A percentile compares a stretch with the other conserved stretches of the same genome.
phyloP scores from a whole-genome alignment of 2,797 vertebrate species.

The Arctocebus calabarensis region DNA sequence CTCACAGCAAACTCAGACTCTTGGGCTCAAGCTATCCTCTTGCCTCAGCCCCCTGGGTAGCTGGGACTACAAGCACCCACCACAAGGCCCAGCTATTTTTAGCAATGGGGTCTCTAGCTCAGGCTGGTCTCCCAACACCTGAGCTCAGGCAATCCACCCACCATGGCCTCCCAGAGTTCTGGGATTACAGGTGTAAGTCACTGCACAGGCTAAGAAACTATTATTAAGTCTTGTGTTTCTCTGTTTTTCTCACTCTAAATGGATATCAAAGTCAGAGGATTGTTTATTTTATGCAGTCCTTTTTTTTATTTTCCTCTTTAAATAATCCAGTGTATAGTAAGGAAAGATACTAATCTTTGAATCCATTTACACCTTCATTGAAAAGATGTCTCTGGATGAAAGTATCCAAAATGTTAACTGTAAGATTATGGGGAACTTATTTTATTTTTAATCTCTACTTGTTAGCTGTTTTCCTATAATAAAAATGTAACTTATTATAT shows the following conservation, averaged over 20 bases:
- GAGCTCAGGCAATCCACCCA: too few relatives aligned
- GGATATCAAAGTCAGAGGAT: not conserved
- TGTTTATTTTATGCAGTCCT: not conserved
- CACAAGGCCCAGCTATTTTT: too few relatives aligned
- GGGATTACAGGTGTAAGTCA: too few relatives aligned
- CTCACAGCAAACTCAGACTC: too few relatives aligned
- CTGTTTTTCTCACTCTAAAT: conserved; percentile 8
- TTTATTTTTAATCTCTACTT: not conserved
- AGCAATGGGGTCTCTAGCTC: too few relatives aligned
- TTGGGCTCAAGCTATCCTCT: too few relatives aligned
- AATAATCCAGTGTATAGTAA: not conserved
- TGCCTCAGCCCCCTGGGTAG: too few relatives aligned
- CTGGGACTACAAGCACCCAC: too few relatives aligned
- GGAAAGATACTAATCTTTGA: conserved; percentile 41
- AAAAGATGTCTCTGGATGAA: conserved; percentile 16
- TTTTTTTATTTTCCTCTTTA: not conserved
- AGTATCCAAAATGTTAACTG: not conserved
- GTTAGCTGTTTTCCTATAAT: conserved; percentile 37
- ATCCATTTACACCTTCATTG: not conserved
- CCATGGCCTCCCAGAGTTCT: too few relatives aligned
- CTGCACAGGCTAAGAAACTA: not conserved
- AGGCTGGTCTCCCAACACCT: too few relatives aligned
- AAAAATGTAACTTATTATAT: conserved; percentile 3
- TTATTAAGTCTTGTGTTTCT: conserved; percentile 37
- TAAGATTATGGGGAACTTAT: not conserved